Conservation (phyloP, 2,888 invertebrate genomes). For the Watsonalla cultraria region DNA sequence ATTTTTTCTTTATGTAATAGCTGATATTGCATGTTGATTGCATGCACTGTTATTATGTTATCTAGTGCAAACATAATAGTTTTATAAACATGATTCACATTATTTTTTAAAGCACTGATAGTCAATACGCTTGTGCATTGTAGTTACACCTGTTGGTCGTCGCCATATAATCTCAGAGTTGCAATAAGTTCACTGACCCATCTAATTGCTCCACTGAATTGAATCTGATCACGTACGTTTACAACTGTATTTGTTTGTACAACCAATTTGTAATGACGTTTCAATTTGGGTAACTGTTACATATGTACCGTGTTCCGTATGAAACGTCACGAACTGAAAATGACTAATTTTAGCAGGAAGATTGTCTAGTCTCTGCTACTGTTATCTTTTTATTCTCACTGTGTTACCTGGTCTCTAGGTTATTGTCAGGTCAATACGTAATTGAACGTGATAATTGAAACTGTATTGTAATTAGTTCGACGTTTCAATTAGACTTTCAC, state of each 20-base stretch:
- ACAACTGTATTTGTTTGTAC: conserved; percentile 54
- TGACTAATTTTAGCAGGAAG: conserved; percentile 59
- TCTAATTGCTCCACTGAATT: conserved; percentile 42
- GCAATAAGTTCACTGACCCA: conserved; percentile 41
- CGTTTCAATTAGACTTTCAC: conserved; percentile 1
- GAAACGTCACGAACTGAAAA: conserved; percentile 64
- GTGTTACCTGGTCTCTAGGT: conserved; percentile 41
- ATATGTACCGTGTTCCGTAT: conserved; percentile 33
- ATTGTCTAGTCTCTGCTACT: conserved; percentile 31
- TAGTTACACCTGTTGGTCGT: background rate
- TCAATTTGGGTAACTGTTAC: conserved; percentile 71
- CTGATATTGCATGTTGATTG: too few species aligned
- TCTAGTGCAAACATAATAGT: too few species aligned
- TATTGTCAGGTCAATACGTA: conserved; percentile 25
- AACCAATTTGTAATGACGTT: conserved; percentile 61
- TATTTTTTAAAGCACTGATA: background rate
- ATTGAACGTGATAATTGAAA: conserved; percentile 12
- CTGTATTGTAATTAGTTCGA: conserved; percentile 14
- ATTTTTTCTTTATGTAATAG: background rate
- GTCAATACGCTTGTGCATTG: background rate
- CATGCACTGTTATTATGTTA: too few species aligned
- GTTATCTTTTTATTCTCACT: conserved; percentile 36
- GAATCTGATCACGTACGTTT: conserved; percentile 54
- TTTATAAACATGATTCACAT: too few species aligned
- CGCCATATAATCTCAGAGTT: background rate